Evolutionary conservation across 2,113 vertebrate genomes (phyloP).

Genomic region (Diglossa brunneiventris): DNA sequence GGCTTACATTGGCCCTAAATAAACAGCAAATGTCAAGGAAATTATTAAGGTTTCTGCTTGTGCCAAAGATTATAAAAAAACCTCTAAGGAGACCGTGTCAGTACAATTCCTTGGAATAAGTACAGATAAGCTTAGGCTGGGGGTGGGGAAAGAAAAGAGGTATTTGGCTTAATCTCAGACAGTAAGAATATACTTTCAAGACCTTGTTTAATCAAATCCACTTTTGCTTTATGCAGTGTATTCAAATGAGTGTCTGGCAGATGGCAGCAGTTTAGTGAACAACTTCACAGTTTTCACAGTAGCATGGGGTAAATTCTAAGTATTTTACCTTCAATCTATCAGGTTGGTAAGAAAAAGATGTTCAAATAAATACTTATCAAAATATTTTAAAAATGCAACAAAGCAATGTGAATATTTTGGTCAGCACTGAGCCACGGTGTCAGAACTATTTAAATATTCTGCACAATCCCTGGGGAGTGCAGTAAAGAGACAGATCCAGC

Average conservation of each 20-base stretch:
- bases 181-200: neutral
- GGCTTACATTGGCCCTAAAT: slow-evolving; percentile 7
- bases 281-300: neutral
- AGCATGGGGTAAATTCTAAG: neutral
- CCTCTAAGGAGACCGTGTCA: slow-evolving; percentile 6
- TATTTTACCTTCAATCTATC: neutral
- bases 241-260: neutral
- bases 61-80: slow-evolving; percentile 45
- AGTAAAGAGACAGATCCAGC: neutral
- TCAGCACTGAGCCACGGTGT: neutral
- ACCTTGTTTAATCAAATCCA: neutral
- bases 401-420: neutral
- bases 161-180: neutral
- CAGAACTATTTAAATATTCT: neutral
- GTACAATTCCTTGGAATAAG: slow-evolving; percentile 10
- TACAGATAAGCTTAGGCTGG: neutral
- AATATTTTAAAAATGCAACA: neutral
- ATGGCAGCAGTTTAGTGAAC: neutral
- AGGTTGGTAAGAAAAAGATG: neutral
- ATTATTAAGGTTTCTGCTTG: slow-evolving; percentile 8
- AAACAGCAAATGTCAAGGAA: slow-evolving; percentile 35
- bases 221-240: neutral
- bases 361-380: neutral
- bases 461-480: neutral
- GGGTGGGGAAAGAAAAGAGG: neutral